Evolutionary conservation across 2,113 vertebrate species (phyloP).

Genomic region (Upupa epops): DNA sequence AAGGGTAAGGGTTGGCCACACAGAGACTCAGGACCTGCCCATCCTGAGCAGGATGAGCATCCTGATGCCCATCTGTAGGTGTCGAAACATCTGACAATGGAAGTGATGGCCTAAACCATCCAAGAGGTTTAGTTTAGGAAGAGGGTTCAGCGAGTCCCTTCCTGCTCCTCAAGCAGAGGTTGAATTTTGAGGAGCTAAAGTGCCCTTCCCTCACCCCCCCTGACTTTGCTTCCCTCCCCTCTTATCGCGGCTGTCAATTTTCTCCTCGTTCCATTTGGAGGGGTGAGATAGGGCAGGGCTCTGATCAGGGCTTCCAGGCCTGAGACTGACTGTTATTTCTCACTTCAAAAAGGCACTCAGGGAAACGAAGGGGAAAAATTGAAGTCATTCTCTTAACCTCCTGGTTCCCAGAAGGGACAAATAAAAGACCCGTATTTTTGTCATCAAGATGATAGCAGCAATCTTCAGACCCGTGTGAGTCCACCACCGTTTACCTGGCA

Average conservation of each 20-base stretch:
- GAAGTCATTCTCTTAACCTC: conserved; percentile 46
- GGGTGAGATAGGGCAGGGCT: background rate
- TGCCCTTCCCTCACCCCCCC: background rate
- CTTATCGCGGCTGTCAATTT: background rate
- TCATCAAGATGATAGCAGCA: conserved; percentile 65
- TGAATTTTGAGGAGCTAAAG: background rate
- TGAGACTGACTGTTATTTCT: background rate
- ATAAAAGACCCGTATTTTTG: conserved; percentile 60
- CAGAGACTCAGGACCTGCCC: no score
- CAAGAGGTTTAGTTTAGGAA: background rate
- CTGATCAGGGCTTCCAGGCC: background rate
- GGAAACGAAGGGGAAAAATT: conserved; percentile 7
- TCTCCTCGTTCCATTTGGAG: background rate
- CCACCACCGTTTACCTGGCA: conserved; percentile 59
- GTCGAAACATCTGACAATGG: rapidly evolving
- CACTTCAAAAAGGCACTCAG: background rate
- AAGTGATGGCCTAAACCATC: background rate
- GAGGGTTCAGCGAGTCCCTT: background rate
- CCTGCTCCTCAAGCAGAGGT: background rate
- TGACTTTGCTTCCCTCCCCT: background rate
- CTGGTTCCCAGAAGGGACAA: conserved; percentile 11
- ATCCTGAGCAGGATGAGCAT: no score
- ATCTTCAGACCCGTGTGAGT: conserved; percentile 37
- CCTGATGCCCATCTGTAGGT: no score
- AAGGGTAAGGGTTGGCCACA: background rate